Evolutionary conservation across 2,797 vertebrate species (phyloP).

Genomic region (Podargus strigoides): DNA sequence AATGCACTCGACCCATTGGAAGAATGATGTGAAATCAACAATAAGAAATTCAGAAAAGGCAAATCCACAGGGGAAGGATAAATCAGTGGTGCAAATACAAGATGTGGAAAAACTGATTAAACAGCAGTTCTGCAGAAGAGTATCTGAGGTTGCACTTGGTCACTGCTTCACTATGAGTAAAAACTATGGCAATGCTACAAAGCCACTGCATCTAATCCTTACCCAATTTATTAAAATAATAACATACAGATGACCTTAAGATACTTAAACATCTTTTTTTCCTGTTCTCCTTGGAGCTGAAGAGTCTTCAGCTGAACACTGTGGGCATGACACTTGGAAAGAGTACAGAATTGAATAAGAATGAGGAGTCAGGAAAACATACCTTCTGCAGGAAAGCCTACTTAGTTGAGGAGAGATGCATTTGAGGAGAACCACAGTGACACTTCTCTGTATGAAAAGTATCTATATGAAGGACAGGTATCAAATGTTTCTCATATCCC

Average conservation of each 20-base stretch:
- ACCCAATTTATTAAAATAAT: background rate
- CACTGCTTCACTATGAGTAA: background rate
- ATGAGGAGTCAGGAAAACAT: background rate
- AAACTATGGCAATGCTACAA: background rate
- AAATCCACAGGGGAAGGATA: background rate
- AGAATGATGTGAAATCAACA: background rate
- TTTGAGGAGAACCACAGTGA: background rate
- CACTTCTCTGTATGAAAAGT: background rate
- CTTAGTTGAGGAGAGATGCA: background rate
- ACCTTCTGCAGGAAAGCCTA: background rate
- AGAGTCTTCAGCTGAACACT: background rate
- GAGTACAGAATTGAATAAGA: background rate
- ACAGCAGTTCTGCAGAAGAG: background rate
- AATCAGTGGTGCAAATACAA: background rate
- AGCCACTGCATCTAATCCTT: background rate
- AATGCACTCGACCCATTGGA: background rate
- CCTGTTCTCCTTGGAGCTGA: background rate
- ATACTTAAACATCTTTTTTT: background rate
- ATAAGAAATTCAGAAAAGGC: background rate
- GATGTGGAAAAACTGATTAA: background rate
- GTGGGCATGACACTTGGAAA: background rate
- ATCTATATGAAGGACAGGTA: background rate
- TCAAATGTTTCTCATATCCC: background rate
- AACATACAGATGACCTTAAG: background rate
- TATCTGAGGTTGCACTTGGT: background rate